Conservation (phyloP, 1,140 invertebrate species). For the Penaeus indicus region DNA sequence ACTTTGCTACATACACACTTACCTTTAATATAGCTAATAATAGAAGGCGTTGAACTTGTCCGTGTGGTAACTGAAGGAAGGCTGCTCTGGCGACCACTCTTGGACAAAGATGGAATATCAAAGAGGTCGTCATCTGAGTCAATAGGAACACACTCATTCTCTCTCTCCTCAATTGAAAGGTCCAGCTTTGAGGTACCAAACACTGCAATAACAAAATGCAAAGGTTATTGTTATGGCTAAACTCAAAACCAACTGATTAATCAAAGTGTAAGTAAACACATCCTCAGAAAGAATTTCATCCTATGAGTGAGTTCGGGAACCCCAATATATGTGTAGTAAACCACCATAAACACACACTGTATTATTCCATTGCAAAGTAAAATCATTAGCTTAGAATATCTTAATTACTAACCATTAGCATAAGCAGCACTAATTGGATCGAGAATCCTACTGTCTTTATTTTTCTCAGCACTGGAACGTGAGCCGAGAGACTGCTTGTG, state of each 20-base stretch:
- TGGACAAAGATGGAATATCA: slow-evolving; percentile 26
- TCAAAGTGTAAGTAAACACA: too few species aligned
- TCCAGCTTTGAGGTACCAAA: slow-evolving; percentile 31
- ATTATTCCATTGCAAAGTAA: not conserved
- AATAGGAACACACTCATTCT: slow-evolving; percentile 57
- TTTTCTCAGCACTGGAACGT: slow-evolving; percentile 4
- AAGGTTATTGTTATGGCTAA: not conserved
- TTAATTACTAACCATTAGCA: not conserved
- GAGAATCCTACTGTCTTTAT: slow-evolving; percentile 32
- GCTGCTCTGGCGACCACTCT: not conserved
- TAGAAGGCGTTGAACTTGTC: slow-evolving; percentile 13
- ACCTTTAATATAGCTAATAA: slow-evolving; percentile 48
- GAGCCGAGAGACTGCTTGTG: not conserved
- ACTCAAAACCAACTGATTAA: not conserved
- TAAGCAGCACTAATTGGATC: slow-evolving; percentile 18
- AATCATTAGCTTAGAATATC: not conserved
- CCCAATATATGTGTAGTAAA: too few species aligned
- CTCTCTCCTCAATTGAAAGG: slow-evolving; percentile 40
- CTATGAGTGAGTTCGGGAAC: too few species aligned
- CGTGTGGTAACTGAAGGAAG: not conserved
- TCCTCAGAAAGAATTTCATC: too few species aligned
- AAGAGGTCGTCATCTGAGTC: slow-evolving; percentile 62
- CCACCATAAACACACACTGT: too few species aligned
- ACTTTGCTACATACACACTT: not conserved
- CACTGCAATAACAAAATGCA: not conserved